A percentile compares a stretch with the other conserved stretches of the same genome.
These are phyloP conservation scores for Carcina quercana DNA, from an alignment of 2,888 invertebrate species.

Conservation along the genomic window DNA sequence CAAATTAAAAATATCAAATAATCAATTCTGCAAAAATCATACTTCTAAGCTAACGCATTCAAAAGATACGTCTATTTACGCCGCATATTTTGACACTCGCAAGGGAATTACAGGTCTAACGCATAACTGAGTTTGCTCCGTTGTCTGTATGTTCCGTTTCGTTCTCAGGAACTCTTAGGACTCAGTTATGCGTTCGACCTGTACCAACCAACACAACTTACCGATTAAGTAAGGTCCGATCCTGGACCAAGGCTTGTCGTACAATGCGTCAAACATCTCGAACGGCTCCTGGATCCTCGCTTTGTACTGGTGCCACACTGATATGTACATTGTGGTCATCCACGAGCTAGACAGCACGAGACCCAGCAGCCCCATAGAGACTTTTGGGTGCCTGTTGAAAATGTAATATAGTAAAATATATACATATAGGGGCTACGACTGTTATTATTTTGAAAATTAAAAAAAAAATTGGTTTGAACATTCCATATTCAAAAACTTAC, in stretches of 20 bases:
- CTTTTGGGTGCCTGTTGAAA: constrained; percentile 73
- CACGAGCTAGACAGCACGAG: constrained; percentile 81
- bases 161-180: too few species aligned
- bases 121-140: too few species aligned
- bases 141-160: too few species aligned
- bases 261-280: constrained; percentile 86
- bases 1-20: too few species aligned
- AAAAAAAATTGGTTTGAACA: not conserved
- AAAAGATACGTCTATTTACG: too few species aligned
- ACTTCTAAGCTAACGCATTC: too few species aligned
- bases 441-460: not conserved
- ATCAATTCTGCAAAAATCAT: too few species aligned
- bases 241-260: constrained; percentile 89
- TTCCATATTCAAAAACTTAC: too few species aligned
- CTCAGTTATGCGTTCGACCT: not conserved
- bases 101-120: too few species aligned
- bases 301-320: constrained; percentile 82
- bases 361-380: constrained; percentile 72
- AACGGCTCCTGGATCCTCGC: constrained; percentile 86
- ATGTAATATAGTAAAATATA: not conserved
- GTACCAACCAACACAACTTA: constrained; percentile 32
- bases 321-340: constrained; percentile 83
- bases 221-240: constrained; percentile 88
- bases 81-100: too few species aligned
- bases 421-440: not conserved